These are phyloP conservation scores for Epistrophe grossulariae DNA, from an alignment of 2,888 invertebrate species.

Conservation along the genomic window DNA sequence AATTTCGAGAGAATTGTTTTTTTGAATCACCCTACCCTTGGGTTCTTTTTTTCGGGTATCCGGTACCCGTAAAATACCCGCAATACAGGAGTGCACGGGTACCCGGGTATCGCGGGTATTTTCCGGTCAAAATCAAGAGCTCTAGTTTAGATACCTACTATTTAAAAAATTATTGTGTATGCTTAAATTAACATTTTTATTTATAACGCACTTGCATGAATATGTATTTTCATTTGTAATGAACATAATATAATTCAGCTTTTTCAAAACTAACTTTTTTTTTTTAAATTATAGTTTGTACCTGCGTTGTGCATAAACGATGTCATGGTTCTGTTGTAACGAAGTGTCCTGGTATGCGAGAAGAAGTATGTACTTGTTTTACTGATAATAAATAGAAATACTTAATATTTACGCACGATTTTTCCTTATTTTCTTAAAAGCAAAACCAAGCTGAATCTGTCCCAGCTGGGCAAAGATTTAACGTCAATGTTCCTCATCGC, in stretches of 20 bases:
- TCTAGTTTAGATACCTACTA: too few relatives aligned
- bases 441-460: slow-evolving; percentile 86
- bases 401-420: slow-evolving; percentile 1
- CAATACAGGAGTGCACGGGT: too few relatives aligned
- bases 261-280: slow-evolving; percentile 18
- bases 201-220: slow-evolving; percentile 1
- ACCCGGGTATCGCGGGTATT: too few relatives aligned
- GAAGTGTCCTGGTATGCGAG: slow-evolving; percentile 99
- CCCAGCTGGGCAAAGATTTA: slow-evolving; percentile 92
- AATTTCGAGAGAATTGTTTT: too few relatives aligned
- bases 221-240: not conserved
- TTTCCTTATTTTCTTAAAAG: slow-evolving; percentile 75
- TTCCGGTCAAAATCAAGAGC: too few relatives aligned
- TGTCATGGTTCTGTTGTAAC: slow-evolving; percentile 99
- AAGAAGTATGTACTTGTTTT: slow-evolving; percentile 86
- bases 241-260: not conserved
- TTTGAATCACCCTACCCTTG: too few relatives aligned
- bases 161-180: not conserved
- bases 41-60: too few relatives aligned
- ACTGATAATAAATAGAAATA: slow-evolving; percentile 14
- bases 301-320: slow-evolving; percentile 99
- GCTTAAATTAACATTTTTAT: not conserved
- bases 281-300: slow-evolving; percentile 91
- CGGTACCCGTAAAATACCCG: too few relatives aligned
- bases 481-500: slow-evolving; percentile 99